Evolutionary conservation across 2,888 invertebrate species (phyloP).

Genomic region (Zaprionus bogoriensis): DNA sequence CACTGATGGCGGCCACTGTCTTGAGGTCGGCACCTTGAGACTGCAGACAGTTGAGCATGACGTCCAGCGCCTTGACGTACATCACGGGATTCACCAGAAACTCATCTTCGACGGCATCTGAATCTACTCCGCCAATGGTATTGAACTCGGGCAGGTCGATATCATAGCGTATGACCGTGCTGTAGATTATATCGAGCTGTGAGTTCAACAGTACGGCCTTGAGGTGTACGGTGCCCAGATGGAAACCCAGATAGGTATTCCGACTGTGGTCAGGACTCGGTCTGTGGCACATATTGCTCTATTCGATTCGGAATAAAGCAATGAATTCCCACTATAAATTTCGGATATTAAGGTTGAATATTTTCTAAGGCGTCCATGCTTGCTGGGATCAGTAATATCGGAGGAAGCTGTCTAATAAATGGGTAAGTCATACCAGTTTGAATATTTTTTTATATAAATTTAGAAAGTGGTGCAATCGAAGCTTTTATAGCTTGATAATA

Average conservation of each 20-base stretch:
- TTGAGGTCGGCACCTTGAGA: constrained; percentile 91
- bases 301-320: too few relatives aligned
- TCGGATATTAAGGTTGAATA: too few relatives aligned
- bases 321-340: too few relatives aligned
- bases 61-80: constrained; percentile 97
- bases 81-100: constrained; percentile 90
- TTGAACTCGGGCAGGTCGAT: constrained; percentile 93
- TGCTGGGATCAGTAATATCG: too few relatives aligned
- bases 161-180: constrained; percentile 93
- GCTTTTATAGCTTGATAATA: too few relatives aligned
- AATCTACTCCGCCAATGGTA: constrained; percentile 83
- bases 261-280: constrained; percentile 23
- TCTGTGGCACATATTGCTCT: constrained; percentile 49
- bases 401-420: too few relatives aligned
- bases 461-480: too few relatives aligned
- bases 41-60: constrained; percentile 91
- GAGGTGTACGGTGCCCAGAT: constrained; percentile 84
- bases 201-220: constrained; percentile 92
- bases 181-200: constrained; percentile 87
- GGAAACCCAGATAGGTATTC: constrained; percentile 50
- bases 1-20: constrained; percentile 87
- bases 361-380: too few relatives aligned
- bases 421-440: too few relatives aligned
- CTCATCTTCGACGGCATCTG: constrained; percentile 74
- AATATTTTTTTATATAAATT: too few relatives aligned